Evolutionary conservation across 2,797 vertebrate genomes (phyloP).

Genomic region (Discoglossus pictus): DNA sequence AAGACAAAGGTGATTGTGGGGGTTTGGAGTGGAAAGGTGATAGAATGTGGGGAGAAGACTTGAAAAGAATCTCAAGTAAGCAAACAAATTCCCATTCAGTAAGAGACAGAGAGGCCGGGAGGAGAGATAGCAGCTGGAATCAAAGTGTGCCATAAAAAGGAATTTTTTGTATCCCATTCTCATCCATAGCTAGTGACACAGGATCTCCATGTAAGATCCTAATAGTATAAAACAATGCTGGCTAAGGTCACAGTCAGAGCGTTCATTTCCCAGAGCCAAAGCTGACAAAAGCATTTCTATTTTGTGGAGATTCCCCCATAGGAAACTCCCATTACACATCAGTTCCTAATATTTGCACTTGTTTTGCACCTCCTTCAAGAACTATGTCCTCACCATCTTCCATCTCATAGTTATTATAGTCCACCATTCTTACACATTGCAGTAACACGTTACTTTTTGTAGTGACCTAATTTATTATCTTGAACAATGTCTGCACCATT

Average conservation of each 20-base stretch:
- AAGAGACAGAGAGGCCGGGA: conserved; percentile 17
- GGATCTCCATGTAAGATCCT: conserved; percentile 18
- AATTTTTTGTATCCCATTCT: conserved; percentile 26
- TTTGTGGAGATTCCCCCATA: no score
- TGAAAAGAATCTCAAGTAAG: conserved; percentile 35
- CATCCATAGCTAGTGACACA: conserved; percentile 16
- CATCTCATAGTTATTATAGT: no score
- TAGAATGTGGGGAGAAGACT: conserved; percentile 15
- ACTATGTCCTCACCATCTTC: no score
- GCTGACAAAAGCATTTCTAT: no score
- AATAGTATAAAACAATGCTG: neutral
- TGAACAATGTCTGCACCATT: no score
- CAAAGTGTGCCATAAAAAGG: conserved; percentile 23
- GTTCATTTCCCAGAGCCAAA: conserved; percentile 21
- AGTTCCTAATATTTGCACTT: no score
- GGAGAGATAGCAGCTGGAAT: conserved; percentile 25
- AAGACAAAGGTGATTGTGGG: conserved; percentile 36
- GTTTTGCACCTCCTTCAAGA: no score
- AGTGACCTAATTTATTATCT: no score
- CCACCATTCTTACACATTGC: no score
- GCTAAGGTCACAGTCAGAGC: conserved; percentile 36
- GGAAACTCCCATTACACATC: no score
- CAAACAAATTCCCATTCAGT: conserved; percentile 43
- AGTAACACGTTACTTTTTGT: no score
- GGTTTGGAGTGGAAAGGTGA: conserved; percentile 33